Base-by-base conservation (phyloP, 2,113 vertebrate genomes). In the Dunckerocampus dactyliophorus region DNA sequence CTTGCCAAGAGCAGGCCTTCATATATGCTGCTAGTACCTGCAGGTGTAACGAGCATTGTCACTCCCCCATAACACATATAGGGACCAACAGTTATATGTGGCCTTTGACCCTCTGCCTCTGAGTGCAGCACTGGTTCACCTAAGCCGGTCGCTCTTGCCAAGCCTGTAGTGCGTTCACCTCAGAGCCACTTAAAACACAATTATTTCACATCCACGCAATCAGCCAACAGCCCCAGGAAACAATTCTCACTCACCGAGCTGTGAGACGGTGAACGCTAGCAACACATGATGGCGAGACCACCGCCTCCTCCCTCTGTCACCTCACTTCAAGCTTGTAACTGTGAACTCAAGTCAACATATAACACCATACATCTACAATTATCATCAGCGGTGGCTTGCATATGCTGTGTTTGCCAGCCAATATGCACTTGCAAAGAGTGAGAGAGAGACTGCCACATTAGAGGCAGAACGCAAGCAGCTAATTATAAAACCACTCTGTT, bases 201-300 rank as follows among this genome's bases (percentile, higher is more conserved):
- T 86, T 70, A 89, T 86, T 88, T 88, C 82, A 84, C 81, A 88
- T 89, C 79, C 78, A 82, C 85, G 88, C 82, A 89, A 90, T 90
- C 91, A 87, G 74, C 62, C 74, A 70, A 69, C 60, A 22, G 76
- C 81, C 77, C 50, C 48, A 43, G 81, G 87, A 80, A n/a, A 50
- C 79, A 81, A 82, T 89, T 89, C 86, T 83, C 88, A 87, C 88
- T 84, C 56, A 22, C 79, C 73, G 85, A 84, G 87, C 70, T 20
- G 75, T 63, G 74, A 87, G 77, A 86, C 61, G 12, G 54, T 28
- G 17, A 69, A 55, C 6, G 6, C 59, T 28, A 67, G 72, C 73
- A 52, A 52, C 68, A 59, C 64, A 63, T 39, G 3, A 63, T 45
- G 21, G 9, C 64, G 63, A 43, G 62, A 17, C 59, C 16, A 8